These are phyloP conservation scores for Sorex fumeus DNA, from an alignment of 2,113 vertebrate species.

Conservation along the genomic window DNA sequence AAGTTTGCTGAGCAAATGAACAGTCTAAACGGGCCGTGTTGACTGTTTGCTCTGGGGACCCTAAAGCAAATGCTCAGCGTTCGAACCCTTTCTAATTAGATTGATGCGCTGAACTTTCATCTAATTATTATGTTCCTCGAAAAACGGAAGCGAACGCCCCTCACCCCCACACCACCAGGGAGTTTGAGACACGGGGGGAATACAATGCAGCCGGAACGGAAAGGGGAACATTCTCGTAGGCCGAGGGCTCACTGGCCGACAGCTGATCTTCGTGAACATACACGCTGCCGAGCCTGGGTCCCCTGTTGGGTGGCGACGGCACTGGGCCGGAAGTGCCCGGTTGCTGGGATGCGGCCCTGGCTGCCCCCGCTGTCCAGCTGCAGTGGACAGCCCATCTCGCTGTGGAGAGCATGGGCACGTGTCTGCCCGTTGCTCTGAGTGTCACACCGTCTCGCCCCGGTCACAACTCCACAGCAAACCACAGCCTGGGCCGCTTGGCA, in stretches of 20 bases:
- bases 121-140: slow-evolving; percentile 77
- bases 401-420: no score
- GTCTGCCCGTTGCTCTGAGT: no score
- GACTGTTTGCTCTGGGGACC: slow-evolving; percentile 68
- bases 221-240: slow-evolving; percentile 49
- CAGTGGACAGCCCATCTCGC: not conserved
- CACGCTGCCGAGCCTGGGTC: slow-evolving; percentile 54
- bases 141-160: not conserved
- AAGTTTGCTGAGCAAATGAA: slow-evolving; percentile 79
- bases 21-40: slow-evolving; percentile 64
- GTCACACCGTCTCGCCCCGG: no score
- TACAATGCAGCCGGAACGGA: slow-evolving; percentile 31
- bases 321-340: slow-evolving; percentile 58
- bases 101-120: slow-evolving; percentile 62
- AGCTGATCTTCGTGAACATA: slow-evolving; percentile 52
- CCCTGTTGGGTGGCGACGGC: slow-evolving; percentile 49
- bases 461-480: not conserved
- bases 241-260: not conserved
- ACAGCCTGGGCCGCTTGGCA: not conserved
- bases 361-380: not conserved
- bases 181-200: slow-evolving; percentile 40
- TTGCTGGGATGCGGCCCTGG: not conserved
- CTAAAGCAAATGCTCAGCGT: slow-evolving; percentile 71
- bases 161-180: slow-evolving; percentile 27
- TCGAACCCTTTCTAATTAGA: slow-evolving; percentile 73